Evolutionary conservation across 2,888 invertebrate genomes (phyloP).

Genomic region (Protophormia terraenovae): DNA sequence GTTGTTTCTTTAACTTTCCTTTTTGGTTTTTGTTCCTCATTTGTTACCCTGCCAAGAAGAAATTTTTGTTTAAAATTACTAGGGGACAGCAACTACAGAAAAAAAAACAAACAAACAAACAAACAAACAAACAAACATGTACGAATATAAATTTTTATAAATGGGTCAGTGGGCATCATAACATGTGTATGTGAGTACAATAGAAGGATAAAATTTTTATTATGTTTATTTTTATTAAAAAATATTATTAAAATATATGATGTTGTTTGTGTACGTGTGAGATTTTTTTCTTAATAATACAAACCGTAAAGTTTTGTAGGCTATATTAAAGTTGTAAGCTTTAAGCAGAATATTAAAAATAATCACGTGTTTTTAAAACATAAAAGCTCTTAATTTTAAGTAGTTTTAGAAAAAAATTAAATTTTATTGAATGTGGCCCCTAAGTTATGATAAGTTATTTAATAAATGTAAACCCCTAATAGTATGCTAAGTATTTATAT

Average conservation of each 20-base stretch:
- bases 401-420: too few relatives aligned
- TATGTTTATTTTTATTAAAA: slow-evolving; percentile 29
- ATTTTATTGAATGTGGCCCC: too few relatives aligned
- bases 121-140: background rate
- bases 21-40: slow-evolving; percentile 1
- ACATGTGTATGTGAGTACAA: background rate
- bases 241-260: slow-evolving; percentile 2
- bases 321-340: background rate
- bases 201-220: background rate
- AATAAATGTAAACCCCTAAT: background rate
- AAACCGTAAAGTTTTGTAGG: background rate
- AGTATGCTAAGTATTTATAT: background rate
- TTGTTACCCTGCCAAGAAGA: background rate
- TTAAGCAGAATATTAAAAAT: background rate
- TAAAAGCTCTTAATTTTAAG: too few relatives aligned
- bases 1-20: background rate
- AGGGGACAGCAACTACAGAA: background rate
- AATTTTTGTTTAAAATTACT: slow-evolving; percentile 1
- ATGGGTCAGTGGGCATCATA: slow-evolving; percentile 20
- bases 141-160: background rate
- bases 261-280: background rate
- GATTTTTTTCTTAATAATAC: too few relatives aligned
- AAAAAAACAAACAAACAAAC: background rate
- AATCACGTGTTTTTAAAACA: background rate
- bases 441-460: background rate